Conservation (phyloP, 2,888 invertebrate genomes). For the Xestia ashworthii region DNA sequence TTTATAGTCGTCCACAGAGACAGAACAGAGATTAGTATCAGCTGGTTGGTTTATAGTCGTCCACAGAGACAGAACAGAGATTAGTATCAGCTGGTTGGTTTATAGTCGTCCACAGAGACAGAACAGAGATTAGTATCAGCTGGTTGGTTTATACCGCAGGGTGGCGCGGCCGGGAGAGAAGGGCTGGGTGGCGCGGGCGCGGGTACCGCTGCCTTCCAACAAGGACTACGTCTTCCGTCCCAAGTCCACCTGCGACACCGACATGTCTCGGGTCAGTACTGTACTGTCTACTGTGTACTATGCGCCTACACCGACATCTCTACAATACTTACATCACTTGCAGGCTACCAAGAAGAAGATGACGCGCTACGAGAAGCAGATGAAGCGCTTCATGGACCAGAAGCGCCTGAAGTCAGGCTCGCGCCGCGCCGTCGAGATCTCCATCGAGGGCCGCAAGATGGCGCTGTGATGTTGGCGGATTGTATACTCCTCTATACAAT, state of each 20-base stretch:
- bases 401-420: conserved; percentile 95
- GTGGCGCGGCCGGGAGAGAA: conserved; percentile 97
- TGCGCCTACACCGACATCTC: too few species aligned
- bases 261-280: conserved; percentile 91
- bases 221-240: conserved; percentile 99
- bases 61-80: too few species aligned
- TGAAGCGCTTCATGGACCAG: conserved; percentile 96
- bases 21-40: too few species aligned
- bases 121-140: too few species aligned
- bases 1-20: too few species aligned
- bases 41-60: too few species aligned
- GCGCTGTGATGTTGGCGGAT: conserved; percentile 88
- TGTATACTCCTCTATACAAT: neutral
- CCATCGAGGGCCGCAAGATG: conserved; percentile 99
- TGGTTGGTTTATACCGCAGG: too few species aligned
- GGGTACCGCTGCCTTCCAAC: conserved; percentile 98
- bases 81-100: too few species aligned
- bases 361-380: conserved; percentile 97
- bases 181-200: conserved; percentile 98
- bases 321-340: neutral
- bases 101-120: too few species aligned
- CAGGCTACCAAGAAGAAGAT: conserved; percentile 95
- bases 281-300: too few species aligned
- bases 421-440: conserved; percentile 97
- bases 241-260: conserved; percentile 96